phyloP scores from a whole-genome alignment of 2,113 vertebrate species.

The Atractosteus spatula region DNA sequence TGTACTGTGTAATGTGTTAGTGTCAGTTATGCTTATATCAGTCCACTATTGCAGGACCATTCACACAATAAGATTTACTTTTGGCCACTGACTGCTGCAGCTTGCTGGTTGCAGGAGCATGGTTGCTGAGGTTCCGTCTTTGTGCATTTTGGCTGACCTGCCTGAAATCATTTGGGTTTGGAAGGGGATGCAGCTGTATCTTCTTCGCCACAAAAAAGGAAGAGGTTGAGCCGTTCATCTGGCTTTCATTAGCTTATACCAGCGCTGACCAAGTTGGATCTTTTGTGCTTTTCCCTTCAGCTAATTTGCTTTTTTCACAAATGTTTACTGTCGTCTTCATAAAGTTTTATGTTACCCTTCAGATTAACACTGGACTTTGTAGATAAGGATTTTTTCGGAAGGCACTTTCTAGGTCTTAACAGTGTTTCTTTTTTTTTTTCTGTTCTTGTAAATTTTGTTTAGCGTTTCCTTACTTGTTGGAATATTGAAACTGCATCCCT shows the following conservation, averaged over 20 bases:
- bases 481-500: neutral
- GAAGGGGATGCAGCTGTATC: neutral
- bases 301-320: conserved; percentile 5
- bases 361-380: conserved; percentile 25
- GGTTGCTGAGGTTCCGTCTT: neutral
- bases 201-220: too few relatives aligned
- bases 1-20: neutral
- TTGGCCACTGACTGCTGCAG: neutral
- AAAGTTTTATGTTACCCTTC: conserved; percentile 5
- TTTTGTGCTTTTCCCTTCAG: neutral
- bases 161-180: neutral
- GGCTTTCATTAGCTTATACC: neutral
- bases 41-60: neutral
- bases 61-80: too few relatives aligned
- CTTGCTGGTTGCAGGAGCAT: neutral
- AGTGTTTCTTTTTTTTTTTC: conserved; percentile 13
- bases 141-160: neutral
- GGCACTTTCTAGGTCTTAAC: conserved; percentile 13
- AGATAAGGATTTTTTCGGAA: conserved; percentile 11
- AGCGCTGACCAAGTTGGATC: neutral
- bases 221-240: too few relatives aligned
- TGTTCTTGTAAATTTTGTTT: neutral
- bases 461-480: neutral
- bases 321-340: conserved; percentile 15
- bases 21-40: neutral